Evolutionary conservation across 2,113 vertebrate genomes (phyloP), one percentile per base, ranked within the genome.

Genomic region (Actenoides hombroni): DNA sequence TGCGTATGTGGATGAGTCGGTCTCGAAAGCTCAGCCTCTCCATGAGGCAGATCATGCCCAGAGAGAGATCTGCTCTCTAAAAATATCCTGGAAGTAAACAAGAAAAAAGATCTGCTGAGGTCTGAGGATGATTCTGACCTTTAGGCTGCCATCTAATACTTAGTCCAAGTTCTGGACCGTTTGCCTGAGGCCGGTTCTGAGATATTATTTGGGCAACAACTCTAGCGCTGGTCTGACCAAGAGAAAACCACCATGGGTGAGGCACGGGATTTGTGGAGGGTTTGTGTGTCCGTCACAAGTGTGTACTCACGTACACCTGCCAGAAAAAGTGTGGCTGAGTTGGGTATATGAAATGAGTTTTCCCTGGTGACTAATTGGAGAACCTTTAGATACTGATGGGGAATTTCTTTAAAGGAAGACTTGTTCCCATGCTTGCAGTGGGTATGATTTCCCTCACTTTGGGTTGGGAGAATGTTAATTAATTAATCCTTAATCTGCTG

Each of bases 11-110:
- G 94, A 94, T 90, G 94, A 87, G 64, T 73, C 0, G 93, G 78
- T 80, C 60, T 23, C 2, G 21, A 89, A 86, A 86, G 61, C 81
- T 79, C 16, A 8, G 76, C 76, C 65, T 60, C 70, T 84, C 75
- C 31, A 24, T n/a, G 46, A 83, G 57, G 77, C 64, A 85, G 60
- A 39, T 83, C 26, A 4, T 92, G 90, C 64, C 61, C 24, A 35
- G 57, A 37, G 88, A 94, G 92, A 92, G 82, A 51, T 91, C 79
- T 73, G 80, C 42, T 92, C 86, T 92, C 92, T 96, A 94, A 94
- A 96, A 92, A 96, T 97, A 96, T 54, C 83, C 81, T 92, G 91
- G 77, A 89, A 94, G 86, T 89, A 76, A 91, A 74, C 69, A 86
- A 78, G 91, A 71, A 94, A 92, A 94, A 92, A 74, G 83, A 94